These are phyloP conservation scores for Apantesis nais DNA, from an alignment of 2,888 invertebrate species.

Conservation along the genomic window DNA sequence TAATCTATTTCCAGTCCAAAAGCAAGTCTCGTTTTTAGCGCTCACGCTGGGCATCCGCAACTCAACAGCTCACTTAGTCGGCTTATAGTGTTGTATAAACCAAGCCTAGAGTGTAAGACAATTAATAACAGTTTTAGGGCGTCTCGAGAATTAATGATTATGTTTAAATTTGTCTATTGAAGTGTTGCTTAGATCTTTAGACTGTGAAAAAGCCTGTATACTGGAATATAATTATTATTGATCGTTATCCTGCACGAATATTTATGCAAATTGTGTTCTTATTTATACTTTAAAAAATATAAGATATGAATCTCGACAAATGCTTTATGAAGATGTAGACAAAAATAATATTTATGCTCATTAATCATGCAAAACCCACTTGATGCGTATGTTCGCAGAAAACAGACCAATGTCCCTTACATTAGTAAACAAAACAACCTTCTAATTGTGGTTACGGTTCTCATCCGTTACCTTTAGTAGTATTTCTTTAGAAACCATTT, in stretches of 20 bases:
- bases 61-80: neutral
- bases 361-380: neutral
- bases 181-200: neutral
- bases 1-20: neutral
- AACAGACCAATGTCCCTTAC: neutral
- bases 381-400: neutral
- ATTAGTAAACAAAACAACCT: conserved; percentile 1
- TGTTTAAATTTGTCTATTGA: neutral
- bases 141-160: neutral
- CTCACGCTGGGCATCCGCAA: neutral
- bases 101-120: neutral
- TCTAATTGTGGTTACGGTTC: neutral
- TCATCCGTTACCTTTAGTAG: neutral
- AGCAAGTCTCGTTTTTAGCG: neutral
- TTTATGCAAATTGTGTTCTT: neutral
- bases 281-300: neutral
- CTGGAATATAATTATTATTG: neutral
- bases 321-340: neutral
- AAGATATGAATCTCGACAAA: neutral
- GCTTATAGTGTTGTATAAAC: neutral
- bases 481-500: neutral
- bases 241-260: neutral
- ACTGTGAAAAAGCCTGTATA: neutral
- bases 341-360: conserved; percentile 1
- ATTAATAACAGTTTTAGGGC: neutral